Percentiles rank a stretch among this genome's conserved stretches.
Evolutionary conservation across 1,140 invertebrate genomes (phyloP).

Genomic region (Drosophila miranda): DNA sequence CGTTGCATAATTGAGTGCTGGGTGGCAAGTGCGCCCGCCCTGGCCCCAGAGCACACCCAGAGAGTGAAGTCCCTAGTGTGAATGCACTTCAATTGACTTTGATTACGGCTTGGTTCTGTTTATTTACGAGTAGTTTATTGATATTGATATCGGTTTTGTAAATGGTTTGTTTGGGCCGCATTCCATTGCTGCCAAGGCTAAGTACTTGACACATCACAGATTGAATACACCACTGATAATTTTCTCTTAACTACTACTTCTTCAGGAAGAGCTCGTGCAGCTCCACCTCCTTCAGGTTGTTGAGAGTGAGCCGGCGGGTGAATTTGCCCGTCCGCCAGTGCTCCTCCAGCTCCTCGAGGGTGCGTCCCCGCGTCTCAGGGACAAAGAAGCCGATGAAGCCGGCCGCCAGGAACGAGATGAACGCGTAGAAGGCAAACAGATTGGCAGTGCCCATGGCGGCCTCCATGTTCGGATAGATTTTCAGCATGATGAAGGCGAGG

Average conservation of each 20-base stretch:
- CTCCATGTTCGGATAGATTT: slow-evolving; percentile 87
- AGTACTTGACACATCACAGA: slow-evolving; percentile 76
- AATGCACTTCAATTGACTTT: slow-evolving; percentile 42
- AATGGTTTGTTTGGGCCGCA: slow-evolving; percentile 47
- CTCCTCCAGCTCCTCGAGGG: slow-evolving; percentile 88
- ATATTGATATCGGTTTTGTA: slow-evolving; percentile 29
- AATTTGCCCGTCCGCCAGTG: slow-evolving; percentile 82
- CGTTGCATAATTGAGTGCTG: not conserved
- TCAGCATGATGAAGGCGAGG: slow-evolving; percentile 89
- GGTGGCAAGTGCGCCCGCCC: not conserved
- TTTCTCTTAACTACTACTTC: slow-evolving; percentile 29
- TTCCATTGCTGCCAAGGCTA: slow-evolving; percentile 63
- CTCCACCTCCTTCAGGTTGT: slow-evolving; percentile 66
- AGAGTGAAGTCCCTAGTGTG: too few species aligned
- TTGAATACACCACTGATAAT: slow-evolving; percentile 43
- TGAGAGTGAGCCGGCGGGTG: slow-evolving; percentile 28
- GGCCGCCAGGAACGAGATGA: slow-evolving; percentile 86
- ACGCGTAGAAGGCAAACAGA: slow-evolving; percentile 89
- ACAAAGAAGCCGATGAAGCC: slow-evolving; percentile 87
- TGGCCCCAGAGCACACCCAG: not conserved
- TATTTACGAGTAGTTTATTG: slow-evolving; percentile 2
- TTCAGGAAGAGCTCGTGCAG: slow-evolving; percentile 64
- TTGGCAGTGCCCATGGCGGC: slow-evolving; percentile 85
- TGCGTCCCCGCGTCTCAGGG: slow-evolving; percentile 92
- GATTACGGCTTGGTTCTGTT: slow-evolving; percentile 13